Evolutionary conservation across 1,140 invertebrate species (phyloP), one percentile per base, ranked within the genome.

Genomic region (Homarus americanus): DNA sequence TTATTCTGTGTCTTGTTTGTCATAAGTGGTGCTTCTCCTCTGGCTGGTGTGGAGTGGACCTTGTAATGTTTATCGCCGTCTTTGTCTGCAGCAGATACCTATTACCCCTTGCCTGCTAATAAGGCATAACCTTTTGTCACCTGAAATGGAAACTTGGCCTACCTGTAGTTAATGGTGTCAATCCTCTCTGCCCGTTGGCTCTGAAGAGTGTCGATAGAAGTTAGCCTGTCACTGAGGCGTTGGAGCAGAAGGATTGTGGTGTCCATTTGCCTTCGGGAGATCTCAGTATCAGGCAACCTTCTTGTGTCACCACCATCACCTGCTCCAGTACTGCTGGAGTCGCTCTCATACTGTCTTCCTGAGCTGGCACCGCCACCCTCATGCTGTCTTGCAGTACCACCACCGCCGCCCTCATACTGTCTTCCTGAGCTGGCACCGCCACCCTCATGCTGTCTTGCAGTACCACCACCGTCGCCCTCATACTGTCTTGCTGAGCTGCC

Each of bases 141-240:
- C n/a, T n/a, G n/a, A n/a, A n/a, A n/a, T n/a, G n/a, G n/a, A n/a
- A n/a, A n/a, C 4, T 34, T 41, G 24, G 9, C 84, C 94, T 89
- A 95, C 95, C 94, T 94, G 91, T 95, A 95, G 89, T 95, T 94
- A 90, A 95, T 93, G 24, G 92, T 93, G 93, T 95, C 94, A 73
- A 95, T 93, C 44, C 94, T 93, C 76, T 94, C 91, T 12, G 94
- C 93, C 91, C 94, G 93, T 93, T 95, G 94, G 84, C 94, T 93
- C 91, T 95, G 94, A 66, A 95, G 91, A 79, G 94, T 93, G 87
- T 94, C 94, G 87, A 95, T 92, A 58, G 94, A 92, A 36, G 94
- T 92, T 7, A 95, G 93, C 15, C 94, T 93, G 91, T 95, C 95
- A 41, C 94, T 94, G 17, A 95, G 53, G 80, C 92, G 82, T 63